Percentiles rank a stretch among this genome's conserved stretches.
Conservation (phyloP, 2,888 invertebrate genomes). For the Ornithoptera alexandrae region DNA sequence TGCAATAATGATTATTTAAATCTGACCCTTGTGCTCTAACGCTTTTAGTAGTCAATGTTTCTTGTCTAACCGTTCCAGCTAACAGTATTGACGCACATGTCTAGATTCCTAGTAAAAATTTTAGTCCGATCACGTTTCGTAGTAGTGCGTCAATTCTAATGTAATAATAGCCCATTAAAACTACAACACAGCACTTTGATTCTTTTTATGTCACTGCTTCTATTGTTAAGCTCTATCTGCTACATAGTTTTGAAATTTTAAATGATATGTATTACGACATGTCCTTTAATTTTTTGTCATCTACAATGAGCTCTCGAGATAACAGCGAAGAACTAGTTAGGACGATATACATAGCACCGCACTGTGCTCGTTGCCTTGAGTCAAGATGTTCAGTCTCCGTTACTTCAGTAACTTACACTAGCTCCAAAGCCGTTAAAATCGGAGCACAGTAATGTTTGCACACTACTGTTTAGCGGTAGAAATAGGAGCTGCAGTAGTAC, state of each 20-base stretch:
- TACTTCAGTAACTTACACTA: no score
- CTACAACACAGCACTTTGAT: constrained; percentile 29
- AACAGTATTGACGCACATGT: constrained; percentile 11
- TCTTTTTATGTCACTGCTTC: constrained; percentile 11
- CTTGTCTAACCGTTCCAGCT: neutral
- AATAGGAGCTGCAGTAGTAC: no score
- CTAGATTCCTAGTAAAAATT: constrained; percentile 30
- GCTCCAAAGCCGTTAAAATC: no score
- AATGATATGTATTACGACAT: neutral
- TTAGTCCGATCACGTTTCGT: constrained; percentile 43
- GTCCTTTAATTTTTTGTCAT: no score
- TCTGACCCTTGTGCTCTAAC: neutral
- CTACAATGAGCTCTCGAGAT: no score
- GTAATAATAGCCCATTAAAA: constrained; percentile 20
- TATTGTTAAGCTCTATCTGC: constrained; percentile 23
- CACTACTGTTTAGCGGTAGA: no score
- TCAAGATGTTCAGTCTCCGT: no score
- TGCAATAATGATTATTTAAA: neutral
- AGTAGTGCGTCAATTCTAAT: constrained; percentile 37
- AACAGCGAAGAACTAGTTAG: no score
- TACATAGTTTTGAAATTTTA: constrained; percentile 3
- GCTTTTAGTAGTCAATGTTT: neutral
- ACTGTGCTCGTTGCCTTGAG: no score
- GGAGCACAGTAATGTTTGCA: no score
- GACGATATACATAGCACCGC: no score